Evolutionary conservation across 37 sponge, comb jelly and placozoan species (phyloP).

Genomic region (Axinella damicornis): DNA sequence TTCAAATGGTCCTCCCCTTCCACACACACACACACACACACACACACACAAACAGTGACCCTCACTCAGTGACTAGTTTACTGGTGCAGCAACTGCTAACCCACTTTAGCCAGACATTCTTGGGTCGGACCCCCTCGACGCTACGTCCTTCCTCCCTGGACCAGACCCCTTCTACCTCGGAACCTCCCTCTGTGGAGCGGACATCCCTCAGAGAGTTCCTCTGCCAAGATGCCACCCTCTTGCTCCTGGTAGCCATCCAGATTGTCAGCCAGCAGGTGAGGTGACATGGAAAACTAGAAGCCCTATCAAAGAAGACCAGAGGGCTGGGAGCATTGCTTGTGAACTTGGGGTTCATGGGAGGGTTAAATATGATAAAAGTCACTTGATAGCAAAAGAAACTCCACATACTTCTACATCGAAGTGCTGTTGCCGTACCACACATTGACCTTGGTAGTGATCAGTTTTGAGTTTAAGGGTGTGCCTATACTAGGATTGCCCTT

Average conservation of each 20-base stretch:
- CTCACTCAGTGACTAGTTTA: conserved; percentile 56
- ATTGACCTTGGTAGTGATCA: too few relatives aligned
- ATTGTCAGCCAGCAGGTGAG: conserved; percentile 65
- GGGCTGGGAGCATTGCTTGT: too few relatives aligned
- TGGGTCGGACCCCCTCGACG: conserved; percentile 27
- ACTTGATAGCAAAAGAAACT: too few relatives aligned
- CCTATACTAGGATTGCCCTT: too few relatives aligned
- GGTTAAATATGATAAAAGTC: too few relatives aligned
- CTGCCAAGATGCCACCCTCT: conserved; percentile 51
- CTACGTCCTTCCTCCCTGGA: too few relatives aligned
- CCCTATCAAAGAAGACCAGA: too few relatives aligned
- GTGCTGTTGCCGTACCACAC: too few relatives aligned
- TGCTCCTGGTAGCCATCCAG: conserved; percentile 60
- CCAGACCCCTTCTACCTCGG: background rate
- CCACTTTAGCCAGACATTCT: conserved; percentile 62
- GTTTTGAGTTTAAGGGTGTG: too few relatives aligned
- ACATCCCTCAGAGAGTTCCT: conserved; percentile 59
- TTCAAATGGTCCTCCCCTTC: background rate
- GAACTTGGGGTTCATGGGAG: too few relatives aligned
- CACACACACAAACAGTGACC: conserved; percentile 46
- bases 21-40: conserved; percentile 2
- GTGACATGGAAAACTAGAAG: too few relatives aligned
- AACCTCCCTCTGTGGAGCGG: background rate
- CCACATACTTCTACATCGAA: too few relatives aligned
- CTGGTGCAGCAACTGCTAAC: conserved; percentile 68